Conservation (phyloP, 2,113 vertebrate genomes). For the Barbus barbus region DNA sequence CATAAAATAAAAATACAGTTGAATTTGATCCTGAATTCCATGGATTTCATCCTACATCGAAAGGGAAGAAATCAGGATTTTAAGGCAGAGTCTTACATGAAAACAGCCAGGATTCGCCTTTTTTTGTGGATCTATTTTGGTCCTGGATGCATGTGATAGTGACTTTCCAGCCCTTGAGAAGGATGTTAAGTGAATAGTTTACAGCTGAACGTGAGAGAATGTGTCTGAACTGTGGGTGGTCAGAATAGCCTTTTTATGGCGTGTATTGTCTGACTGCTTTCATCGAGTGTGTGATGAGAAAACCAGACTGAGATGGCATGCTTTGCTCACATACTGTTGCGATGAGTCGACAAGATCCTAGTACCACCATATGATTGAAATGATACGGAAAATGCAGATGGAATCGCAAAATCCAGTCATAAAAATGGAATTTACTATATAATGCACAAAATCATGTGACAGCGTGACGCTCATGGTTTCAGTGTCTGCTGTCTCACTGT, state of each 20-base stretch:
- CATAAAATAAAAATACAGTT: not conserved
- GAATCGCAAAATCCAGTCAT: not conserved
- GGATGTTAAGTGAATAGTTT: constrained; percentile 2
- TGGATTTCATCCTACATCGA: not conserved
- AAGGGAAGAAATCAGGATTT: not conserved
- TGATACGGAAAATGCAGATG: not conserved
- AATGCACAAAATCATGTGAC: not conserved
- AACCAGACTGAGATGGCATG: not conserved
- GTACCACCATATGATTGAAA: not conserved
- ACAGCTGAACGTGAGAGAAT: not conserved
- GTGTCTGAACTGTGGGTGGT: constrained; percentile 1
- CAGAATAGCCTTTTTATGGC: not conserved
- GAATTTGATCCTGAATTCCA: not conserved
- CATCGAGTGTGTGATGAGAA: not conserved
- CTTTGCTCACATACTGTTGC: not conserved
- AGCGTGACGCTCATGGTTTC: not conserved
- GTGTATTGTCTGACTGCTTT: not conserved
- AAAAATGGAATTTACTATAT: not conserved
- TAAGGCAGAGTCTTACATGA: no score
- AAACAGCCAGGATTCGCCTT: not conserved
- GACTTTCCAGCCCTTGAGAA: not conserved
- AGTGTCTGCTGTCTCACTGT: not conserved
- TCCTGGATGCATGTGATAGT: not conserved
- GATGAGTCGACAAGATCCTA: not conserved
- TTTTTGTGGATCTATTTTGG: not conserved